These are phyloP conservation scores for Glaucopsyche alexis DNA, from an alignment of 2,888 invertebrate species.

Conservation along the genomic window DNA sequence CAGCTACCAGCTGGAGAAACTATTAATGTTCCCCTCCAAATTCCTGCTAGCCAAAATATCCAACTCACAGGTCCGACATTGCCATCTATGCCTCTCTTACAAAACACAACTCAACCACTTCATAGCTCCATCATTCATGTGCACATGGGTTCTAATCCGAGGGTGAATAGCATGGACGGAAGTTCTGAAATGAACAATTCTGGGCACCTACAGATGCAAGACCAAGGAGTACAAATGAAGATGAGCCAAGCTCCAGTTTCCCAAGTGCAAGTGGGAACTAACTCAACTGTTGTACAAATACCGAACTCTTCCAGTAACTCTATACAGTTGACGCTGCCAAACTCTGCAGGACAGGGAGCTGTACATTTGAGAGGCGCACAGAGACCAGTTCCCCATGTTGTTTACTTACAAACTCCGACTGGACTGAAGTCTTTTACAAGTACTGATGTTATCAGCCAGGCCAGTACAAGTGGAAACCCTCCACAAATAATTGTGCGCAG, in stretches of 20 bases:
- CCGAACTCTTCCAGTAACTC: slow-evolving; percentile 64
- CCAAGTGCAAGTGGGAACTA: slow-evolving; percentile 67
- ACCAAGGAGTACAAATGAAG: slow-evolving; percentile 63
- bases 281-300: slow-evolving; percentile 62
- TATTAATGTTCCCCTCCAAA: slow-evolving; percentile 70
- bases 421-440: slow-evolving; percentile 73
- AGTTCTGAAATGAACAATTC: slow-evolving; percentile 61
- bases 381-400: slow-evolving; percentile 76
- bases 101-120: slow-evolving; percentile 58
- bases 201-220: slow-evolving; percentile 60
- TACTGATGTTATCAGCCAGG: slow-evolving; percentile 71
- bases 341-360: slow-evolving; percentile 46
- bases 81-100: slow-evolving; percentile 70
- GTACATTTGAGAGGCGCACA: slow-evolving; percentile 58
- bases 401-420: slow-evolving; percentile 80
- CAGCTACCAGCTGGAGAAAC: slow-evolving; percentile 71
- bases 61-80: slow-evolving; percentile 59
- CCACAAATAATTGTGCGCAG: slow-evolving; percentile 75
- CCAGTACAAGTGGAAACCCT: slow-evolving; percentile 73
- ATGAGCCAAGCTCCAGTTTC: slow-evolving; percentile 57
- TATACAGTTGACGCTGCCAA: slow-evolving; percentile 59
- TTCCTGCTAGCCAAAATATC: slow-evolving; percentile 63
- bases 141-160: slow-evolving; percentile 68
- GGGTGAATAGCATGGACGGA: slow-evolving; percentile 59
- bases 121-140: slow-evolving; percentile 72